phyloP scores from a whole-genome alignment of 1,140 invertebrate genomes.

The Rhagoletis zephyria region DNA sequence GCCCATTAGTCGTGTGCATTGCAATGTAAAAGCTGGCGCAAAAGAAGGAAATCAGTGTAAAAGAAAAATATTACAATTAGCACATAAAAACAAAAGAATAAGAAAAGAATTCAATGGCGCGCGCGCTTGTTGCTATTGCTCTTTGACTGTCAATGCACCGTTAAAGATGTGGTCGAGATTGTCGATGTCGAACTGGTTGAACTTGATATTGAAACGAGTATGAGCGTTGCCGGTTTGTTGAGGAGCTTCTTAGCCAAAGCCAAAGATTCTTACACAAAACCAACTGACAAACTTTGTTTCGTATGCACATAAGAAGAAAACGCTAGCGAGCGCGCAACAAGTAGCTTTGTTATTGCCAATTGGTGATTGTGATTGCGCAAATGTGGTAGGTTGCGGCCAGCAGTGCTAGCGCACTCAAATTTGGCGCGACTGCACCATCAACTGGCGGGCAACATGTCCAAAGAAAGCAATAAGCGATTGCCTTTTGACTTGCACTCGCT shows the following conservation, averaged over 20 bases:
- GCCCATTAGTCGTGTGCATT: background rate
- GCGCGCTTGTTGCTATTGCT: background rate
- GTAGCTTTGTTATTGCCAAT: background rate
- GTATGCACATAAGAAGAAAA: background rate
- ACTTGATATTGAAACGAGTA: constrained; percentile 54
- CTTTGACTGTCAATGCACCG: constrained; percentile 54
- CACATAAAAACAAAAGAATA: constrained; percentile 35
- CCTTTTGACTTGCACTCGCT: background rate
- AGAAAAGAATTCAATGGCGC: background rate
- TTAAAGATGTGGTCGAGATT: constrained; percentile 48
- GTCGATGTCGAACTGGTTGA: constrained; percentile 47
- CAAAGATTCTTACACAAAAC: background rate
- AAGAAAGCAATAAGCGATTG: background rate
- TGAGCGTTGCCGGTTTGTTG: background rate
- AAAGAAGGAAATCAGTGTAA: constrained; percentile 37
- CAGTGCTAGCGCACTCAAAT: background rate
- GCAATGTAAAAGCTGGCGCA: constrained; percentile 17
- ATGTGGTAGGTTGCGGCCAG: background rate
- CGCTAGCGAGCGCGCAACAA: too few species aligned
- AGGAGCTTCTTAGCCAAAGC: constrained; percentile 31
- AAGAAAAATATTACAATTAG: constrained; percentile 36
- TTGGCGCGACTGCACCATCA: constrained; percentile 1
- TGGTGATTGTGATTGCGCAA: background rate
- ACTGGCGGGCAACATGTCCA: background rate
- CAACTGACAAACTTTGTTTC: constrained; percentile 1